phyloP scores from a whole-genome alignment of 2,113 vertebrate genomes.

The Hemichromis elongatus region DNA sequence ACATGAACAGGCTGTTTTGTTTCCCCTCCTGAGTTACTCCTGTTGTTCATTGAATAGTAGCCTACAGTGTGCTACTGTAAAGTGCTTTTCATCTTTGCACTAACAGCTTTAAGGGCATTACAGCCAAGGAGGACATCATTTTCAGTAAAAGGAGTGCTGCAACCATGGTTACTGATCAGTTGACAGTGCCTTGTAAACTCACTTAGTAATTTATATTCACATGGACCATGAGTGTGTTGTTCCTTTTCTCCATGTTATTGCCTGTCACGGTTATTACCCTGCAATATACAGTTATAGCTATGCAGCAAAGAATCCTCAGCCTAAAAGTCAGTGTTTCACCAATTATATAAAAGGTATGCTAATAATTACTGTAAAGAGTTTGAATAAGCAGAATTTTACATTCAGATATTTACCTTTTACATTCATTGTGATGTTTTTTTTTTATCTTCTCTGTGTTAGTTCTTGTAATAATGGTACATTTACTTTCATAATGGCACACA shows the following conservation, averaged over 20 bases:
- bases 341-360: neutral
- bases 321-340: neutral
- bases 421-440: neutral
- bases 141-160: conserved; percentile 11
- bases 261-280: neutral
- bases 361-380: neutral
- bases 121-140: conserved; percentile 15
- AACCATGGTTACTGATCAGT: conserved; percentile 48
- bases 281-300: conserved; percentile 39
- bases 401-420: neutral
- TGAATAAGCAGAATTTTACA: neutral
- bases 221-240: neutral
- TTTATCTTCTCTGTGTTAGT: neutral
- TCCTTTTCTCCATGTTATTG: neutral
- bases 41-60: neutral
- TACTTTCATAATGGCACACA: neutral
- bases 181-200: conserved; percentile 59
- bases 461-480: neutral
- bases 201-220: conserved; percentile 23
- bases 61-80: neutral
- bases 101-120: conserved; percentile 20
- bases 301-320: conserved; percentile 25
- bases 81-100: conserved; percentile 27
- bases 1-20: neutral
- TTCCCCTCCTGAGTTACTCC: neutral